phyloP scores from a whole-genome alignment of 2,113 vertebrate genomes.

The Chamaetylas fuelleborni region DNA sequence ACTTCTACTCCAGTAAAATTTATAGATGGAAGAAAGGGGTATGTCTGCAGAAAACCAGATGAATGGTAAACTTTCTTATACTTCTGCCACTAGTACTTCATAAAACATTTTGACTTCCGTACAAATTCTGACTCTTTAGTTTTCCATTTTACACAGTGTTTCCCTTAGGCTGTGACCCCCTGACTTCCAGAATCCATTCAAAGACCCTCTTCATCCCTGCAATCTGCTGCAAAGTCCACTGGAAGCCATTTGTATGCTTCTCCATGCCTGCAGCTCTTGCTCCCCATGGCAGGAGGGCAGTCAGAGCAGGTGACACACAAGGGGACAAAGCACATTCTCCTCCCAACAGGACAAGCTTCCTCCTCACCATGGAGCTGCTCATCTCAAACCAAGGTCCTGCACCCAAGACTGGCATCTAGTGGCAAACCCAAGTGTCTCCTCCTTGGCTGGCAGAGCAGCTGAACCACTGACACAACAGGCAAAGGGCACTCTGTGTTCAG shows the following conservation, averaged over 20 bases:
- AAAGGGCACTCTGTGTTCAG: background rate
- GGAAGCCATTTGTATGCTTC: background rate
- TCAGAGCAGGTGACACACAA: background rate
- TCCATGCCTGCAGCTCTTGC: background rate
- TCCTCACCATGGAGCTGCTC: background rate
- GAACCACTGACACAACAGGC: background rate
- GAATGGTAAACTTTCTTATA: background rate
- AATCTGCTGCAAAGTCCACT: background rate
- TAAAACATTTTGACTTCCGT: background rate
- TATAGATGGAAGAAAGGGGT: slow-evolving; percentile 7
- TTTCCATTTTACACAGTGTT: background rate
- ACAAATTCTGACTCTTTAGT: background rate
- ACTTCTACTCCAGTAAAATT: slow-evolving; percentile 7
- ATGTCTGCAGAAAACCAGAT: slow-evolving; percentile 6
- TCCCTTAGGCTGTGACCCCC: background rate
- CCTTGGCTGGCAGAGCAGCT: background rate
- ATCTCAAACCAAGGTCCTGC: background rate
- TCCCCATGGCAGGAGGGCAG: background rate
- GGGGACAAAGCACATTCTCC: background rate
- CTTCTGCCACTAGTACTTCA: background rate
- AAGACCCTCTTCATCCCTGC: background rate
- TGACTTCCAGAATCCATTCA: background rate
- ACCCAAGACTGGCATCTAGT: slow-evolving; percentile 2
- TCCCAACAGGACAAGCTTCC: background rate
- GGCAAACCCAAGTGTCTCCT: background rate